These are phyloP conservation scores for Spisula subtruncata DNA, from an alignment of 2,888 invertebrate species.

Conservation along the genomic window DNA sequence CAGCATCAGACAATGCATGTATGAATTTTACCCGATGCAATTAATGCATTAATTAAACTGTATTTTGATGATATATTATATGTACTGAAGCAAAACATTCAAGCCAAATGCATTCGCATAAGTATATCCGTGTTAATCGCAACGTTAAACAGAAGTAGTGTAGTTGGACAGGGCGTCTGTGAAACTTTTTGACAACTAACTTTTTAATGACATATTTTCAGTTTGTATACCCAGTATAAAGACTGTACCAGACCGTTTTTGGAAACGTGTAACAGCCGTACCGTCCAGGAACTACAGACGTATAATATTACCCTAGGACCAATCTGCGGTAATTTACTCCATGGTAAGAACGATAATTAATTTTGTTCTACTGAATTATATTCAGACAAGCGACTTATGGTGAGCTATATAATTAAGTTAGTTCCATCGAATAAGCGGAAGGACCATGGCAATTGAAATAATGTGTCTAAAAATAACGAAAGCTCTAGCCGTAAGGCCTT, in stretches of 20 bases:
- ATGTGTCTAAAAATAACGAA: conserved; percentile 24
- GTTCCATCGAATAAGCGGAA: conserved; percentile 14
- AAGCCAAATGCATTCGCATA: no score
- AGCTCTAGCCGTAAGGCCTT: not conserved
- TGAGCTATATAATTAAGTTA: conserved; percentile 37
- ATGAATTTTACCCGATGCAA: no score
- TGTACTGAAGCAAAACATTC: not conserved
- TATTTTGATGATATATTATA: no score
- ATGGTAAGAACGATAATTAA: conserved; percentile 49
- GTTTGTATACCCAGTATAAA: conserved; percentile 58
- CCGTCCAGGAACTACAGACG: conserved; percentile 59
- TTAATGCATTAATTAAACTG: no score
- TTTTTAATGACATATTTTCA: conserved; percentile 38
- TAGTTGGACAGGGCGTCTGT: no score
- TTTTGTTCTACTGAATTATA: conserved; percentile 32
- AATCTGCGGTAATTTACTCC: conserved; percentile 55
- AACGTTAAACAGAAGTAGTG: no score
- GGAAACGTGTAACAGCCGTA: conserved; percentile 56
- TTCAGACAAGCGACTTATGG: conserved; percentile 27
- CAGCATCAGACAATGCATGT: no score
- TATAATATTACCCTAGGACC: conserved; percentile 65
- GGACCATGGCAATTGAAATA: conserved; percentile 9
- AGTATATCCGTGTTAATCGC: no score
- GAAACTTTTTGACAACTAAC: no score
- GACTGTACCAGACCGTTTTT: conserved; percentile 67